These are phyloP conservation scores for Lamellibrachia luymesi DNA, from an alignment of 1,140 invertebrate species.

Conservation along the genomic window DNA sequence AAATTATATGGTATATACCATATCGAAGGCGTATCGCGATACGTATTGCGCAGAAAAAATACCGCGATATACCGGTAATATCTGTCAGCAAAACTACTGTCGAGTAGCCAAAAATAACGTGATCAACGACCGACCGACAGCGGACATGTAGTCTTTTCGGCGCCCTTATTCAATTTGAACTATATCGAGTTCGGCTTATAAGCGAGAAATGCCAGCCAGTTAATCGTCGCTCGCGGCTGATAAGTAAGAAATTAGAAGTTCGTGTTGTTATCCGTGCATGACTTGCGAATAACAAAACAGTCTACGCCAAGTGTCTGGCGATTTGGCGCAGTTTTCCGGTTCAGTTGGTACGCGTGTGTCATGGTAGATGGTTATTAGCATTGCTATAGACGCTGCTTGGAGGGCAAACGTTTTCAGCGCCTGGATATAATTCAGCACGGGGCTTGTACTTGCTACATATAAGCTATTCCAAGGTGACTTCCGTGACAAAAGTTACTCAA, in stretches of 20 bases:
- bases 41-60: no score
- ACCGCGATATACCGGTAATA: no score
- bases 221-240: background rate
- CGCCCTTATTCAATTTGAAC: background rate
- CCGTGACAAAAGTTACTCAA: no score
- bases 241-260: background rate
- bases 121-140: background rate
- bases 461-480: no score
- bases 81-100: no score
- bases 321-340: background rate
- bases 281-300: background rate
- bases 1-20: no score
- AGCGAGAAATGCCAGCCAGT: background rate
- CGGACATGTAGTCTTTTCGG: background rate
- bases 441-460: no score
- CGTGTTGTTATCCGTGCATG: background rate
- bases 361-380: background rate
- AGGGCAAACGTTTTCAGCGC: background rate
- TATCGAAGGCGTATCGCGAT: no score
- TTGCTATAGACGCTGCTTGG: background rate
- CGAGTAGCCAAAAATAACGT: background rate
- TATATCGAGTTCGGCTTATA: background rate
- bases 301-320: background rate
- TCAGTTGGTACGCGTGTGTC: background rate
- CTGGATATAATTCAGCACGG: background rate